Percentiles rank a stretch among this genome's conserved stretches.
These are phyloP conservation scores for Drosophila borborema DNA, from an alignment of 2,888 invertebrate species.

Conservation along the genomic window DNA sequence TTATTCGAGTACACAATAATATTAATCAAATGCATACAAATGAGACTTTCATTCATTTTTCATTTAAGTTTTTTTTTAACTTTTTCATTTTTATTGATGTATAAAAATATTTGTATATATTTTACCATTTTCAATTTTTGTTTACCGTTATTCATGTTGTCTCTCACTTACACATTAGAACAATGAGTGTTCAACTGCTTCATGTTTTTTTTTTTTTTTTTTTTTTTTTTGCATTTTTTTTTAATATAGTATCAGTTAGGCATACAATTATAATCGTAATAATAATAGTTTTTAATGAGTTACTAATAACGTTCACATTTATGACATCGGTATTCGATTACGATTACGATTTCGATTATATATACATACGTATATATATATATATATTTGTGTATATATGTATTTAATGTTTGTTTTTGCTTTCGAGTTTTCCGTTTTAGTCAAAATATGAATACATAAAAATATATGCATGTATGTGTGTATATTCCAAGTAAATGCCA, in stretches of 20 bases:
- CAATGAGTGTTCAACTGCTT: constrained; percentile 61
- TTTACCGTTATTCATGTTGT: constrained; percentile 16
- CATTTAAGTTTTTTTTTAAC: constrained; percentile 13
- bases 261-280: constrained; percentile 69
- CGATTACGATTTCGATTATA: constrained; percentile 30
- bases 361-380: constrained; percentile 17
- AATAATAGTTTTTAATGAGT: constrained; percentile 75
- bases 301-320: constrained; percentile 77
- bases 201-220: neutral
- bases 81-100: constrained; percentile 45
- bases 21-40: constrained; percentile 67
- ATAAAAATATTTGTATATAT: constrained; percentile 74
- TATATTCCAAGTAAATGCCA: constrained; percentile 67
- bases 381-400: constrained; percentile 19
- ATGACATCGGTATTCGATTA: constrained; percentile 64
- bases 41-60: constrained; percentile 24
- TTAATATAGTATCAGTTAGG: constrained; percentile 45
- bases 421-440: constrained; percentile 33
- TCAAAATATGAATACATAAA: constrained; percentile 58
- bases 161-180: constrained; percentile 72
- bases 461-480: constrained; percentile 34
- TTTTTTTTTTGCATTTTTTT: neutral
- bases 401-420: constrained; percentile 27
- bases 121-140: constrained; percentile 45
- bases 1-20: constrained; percentile 49